Evolutionary conservation across 2,113 vertebrate species (phyloP).

Genomic region (Burhinus bistriatus): DNA sequence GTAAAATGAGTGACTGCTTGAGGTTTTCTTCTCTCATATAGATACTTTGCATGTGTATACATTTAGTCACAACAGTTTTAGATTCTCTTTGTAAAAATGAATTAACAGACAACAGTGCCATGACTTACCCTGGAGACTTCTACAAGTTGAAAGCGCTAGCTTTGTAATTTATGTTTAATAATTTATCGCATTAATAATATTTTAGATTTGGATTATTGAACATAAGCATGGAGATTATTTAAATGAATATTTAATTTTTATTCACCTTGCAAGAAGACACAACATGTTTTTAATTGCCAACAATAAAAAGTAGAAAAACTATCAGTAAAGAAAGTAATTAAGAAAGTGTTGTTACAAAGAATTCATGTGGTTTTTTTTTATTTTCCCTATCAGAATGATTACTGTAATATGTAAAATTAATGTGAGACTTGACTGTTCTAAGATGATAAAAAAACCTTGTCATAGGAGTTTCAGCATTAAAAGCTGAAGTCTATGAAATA

Average conservation of each 20-base stretch:
- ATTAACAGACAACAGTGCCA: slow-evolving; percentile 1
- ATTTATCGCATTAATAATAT: slow-evolving; percentile 74
- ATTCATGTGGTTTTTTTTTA: background rate
- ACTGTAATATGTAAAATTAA: background rate
- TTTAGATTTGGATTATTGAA: slow-evolving; percentile 73
- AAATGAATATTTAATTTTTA: slow-evolving; percentile 78
- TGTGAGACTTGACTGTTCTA: background rate
- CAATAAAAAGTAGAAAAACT: slow-evolving; percentile 36
- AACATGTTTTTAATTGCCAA: slow-evolving; percentile 60
- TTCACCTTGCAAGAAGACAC: slow-evolving; percentile 71
- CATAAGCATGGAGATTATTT: slow-evolving; percentile 71
- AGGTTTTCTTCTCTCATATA: background rate
- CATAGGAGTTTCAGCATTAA: background rate
- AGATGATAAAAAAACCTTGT: background rate
- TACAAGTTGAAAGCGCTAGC: slow-evolving; percentile 57
- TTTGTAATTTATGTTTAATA: slow-evolving; percentile 71
- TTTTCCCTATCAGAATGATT: background rate
- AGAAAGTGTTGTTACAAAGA: slow-evolving; percentile 19
- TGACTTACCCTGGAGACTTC: slow-evolving; percentile 56
- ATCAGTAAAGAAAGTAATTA: slow-evolving; percentile 45
- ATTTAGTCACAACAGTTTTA: background rate
- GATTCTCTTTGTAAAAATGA: slow-evolving; percentile 25
- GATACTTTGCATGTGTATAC: background rate
- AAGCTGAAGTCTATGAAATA: background rate
- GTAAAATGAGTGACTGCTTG: background rate